Evolutionary conservation across 1,140 invertebrate genomes (phyloP).

Genomic region (Dreissena rostriformis): DNA sequence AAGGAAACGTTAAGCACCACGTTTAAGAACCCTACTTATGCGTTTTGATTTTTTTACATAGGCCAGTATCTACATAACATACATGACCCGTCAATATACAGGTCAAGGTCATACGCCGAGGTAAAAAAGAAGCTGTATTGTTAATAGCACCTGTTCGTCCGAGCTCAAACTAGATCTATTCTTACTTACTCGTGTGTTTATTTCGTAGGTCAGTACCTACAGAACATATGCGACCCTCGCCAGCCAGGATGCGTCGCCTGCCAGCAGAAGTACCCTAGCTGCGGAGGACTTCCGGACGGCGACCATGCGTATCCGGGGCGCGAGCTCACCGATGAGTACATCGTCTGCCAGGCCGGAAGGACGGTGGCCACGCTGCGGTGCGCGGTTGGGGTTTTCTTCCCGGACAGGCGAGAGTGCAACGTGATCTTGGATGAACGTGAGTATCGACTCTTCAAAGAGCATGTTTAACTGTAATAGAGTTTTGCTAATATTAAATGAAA

Average conservation of each 20-base stretch:
- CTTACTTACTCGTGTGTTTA: neutral
- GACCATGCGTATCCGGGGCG: constrained; percentile 58
- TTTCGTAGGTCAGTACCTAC: constrained; percentile 65
- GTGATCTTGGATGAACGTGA: constrained; percentile 45
- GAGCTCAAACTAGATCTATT: too few relatives aligned
- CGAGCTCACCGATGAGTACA: constrained; percentile 57
- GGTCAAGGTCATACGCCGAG: too few relatives aligned
- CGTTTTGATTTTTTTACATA: too few relatives aligned
- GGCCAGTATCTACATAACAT: too few relatives aligned
- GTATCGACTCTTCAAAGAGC: neutral
- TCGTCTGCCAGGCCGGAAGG: constrained; percentile 62
- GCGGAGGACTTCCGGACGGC: constrained; percentile 62
- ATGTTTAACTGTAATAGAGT: too few relatives aligned
- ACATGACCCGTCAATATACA: too few relatives aligned
- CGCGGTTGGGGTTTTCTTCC: constrained; percentile 62
- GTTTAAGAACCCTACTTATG: too few relatives aligned
- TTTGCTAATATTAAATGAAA: too few relatives aligned
- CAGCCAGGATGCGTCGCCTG: constrained; percentile 62
- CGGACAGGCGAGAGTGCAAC: constrained; percentile 61
- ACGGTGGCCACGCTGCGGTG: constrained; percentile 63
- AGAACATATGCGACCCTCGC: constrained; percentile 63
- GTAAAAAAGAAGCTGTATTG: too few relatives aligned
- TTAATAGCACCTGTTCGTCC: too few relatives aligned
- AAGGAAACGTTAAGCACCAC: too few relatives aligned
- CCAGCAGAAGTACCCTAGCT: constrained; percentile 63